Evolutionary conservation across 2,797 vertebrate species (phyloP), one percentile per base, ranked within the genome.

Genomic region (Pantherophis alleghaniensis): DNA sequence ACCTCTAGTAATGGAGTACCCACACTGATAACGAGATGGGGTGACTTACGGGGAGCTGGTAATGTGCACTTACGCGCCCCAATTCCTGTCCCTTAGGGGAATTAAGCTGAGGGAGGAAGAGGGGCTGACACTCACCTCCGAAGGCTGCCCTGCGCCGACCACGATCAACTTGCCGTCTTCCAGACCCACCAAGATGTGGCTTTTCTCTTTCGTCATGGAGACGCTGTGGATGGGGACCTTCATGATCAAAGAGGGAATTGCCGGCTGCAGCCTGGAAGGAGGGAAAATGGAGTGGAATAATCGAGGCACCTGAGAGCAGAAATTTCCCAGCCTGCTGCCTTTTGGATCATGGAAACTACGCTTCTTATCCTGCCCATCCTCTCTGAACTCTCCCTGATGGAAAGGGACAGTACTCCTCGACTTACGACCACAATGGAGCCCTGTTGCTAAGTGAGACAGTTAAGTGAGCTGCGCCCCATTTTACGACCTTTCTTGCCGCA

Each of bases 161-260:
- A 99, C 99, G 0, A 99, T 99, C 79, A 99, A 97, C 95, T 99
- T 99, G 37, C 99, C 99, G 0, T 99, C 98, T 94, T 99, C 98
- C 92, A 99, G 97, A 42, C 99, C 99, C 96, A 99, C 98, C 12
- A 99, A 97, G 96, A 99, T 98, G 96, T 99, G 99, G 97, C 99
- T 99, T 97, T 95, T 98, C 97, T 99, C 99, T 97, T 99, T 99
- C 92, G 99, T 99, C 96, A 99, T 98, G 0, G 98, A 98, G 94
- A 99, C 98, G 63, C 99, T 98, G 96, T 98, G 98, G 92, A 99
- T 97, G 0, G 99, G 98, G 93, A 99, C 98, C 96, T 98, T 98
- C 98, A 99, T 98, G 94, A 98, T 97, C 98, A 99, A 94, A 0
- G 98, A 98, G 2, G 97, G 61, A 28, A 98, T 97, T 0, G 97